These are phyloP conservation scores for Metalampra italica DNA, from an alignment of 2,888 invertebrate species.

Conservation along the genomic window DNA sequence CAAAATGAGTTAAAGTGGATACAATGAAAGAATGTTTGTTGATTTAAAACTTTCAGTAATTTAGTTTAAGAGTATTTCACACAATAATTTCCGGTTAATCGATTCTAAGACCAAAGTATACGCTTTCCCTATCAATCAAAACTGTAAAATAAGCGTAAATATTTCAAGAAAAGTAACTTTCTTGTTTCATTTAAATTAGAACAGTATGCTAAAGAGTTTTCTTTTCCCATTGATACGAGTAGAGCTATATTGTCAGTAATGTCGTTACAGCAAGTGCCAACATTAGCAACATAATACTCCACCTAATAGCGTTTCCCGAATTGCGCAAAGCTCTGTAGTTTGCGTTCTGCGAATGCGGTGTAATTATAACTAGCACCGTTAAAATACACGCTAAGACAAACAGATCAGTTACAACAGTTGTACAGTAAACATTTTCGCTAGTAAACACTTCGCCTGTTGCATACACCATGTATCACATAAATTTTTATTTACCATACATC, in stretches of 20 bases:
- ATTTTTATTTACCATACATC: slow-evolving; percentile 3
- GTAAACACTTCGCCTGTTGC: not conserved
- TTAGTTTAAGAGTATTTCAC: too few species aligned
- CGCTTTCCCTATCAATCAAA: not conserved
- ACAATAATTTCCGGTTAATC: too few species aligned
- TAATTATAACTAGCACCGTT: slow-evolving; percentile 3
- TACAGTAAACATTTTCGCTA: slow-evolving; percentile 2
- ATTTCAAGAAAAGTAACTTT: too few species aligned
- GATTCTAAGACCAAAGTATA: not conserved
- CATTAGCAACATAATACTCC: slow-evolving; percentile 18
- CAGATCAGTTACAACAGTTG: slow-evolving; percentile 3
- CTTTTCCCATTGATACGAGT: not conserved
- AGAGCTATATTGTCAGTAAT: slow-evolving; percentile 5
- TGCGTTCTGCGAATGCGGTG: not conserved
- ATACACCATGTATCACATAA: not conserved
- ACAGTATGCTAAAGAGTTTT: not conserved
- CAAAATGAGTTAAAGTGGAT: too few species aligned
- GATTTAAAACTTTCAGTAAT: too few species aligned
- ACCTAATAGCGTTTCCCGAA: slow-evolving; percentile 17
- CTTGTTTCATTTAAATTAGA: too few species aligned
- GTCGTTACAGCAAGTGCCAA: slow-evolving; percentile 13
- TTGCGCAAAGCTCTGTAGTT: slow-evolving; percentile 1
- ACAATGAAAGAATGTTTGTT: too few species aligned
- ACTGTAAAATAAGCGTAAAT: not conserved
- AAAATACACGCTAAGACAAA: slow-evolving; percentile 5